Base-by-base conservation (phyloP, 1,140 invertebrate genomes). In the Aporrectodea caliginosa region DNA sequence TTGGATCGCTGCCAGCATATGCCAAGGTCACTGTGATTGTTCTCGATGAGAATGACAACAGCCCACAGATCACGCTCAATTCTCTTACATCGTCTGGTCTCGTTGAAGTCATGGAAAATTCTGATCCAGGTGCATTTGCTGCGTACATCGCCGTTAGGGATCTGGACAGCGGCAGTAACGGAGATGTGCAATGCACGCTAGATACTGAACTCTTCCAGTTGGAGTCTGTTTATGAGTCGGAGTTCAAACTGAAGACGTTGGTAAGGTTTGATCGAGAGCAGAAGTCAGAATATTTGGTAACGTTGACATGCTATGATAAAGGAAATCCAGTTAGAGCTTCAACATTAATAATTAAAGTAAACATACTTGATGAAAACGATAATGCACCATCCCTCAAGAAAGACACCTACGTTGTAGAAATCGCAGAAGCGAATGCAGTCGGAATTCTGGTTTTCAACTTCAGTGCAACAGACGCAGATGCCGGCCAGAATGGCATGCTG, bases 1-100 rank as follows among this genome's bases (percentile, higher is more conserved):
- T 91, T 83, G 93, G 93, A 33, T 91, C 92, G 16, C 86, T 94
- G 2, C 92, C 91, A 16, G 91, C 92, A 0, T 89, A 94, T 75
- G 91, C 92, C 31, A 91, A 93, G 87, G 75, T 81, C 35, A 71
- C 35, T 32, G 71, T 81, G 12, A 73, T 73, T 30, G 35, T 81
- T 27, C 33, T 75, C 1, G 81, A 81, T 69, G 68, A 75, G 30
- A 81, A 81, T 35, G 78, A 81, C 35, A 77, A 81, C 32, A 16
- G 71, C 0, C 81, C 81, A 2, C 34, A 73, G 22, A 79, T 81
- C n/a, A 30, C 32, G 6, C 73, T 81, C 31, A 81, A 75, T 43
- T 31, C 75, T 22, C 58, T 80, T 27, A 81, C 83, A 35, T 80
- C 80, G 2, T 78, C 78, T 0, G 85, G 85, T 75, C 81, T 83